Evolutionary conservation across 53 echinoderm and acorn worm genomes (phyloP).

Genomic region (Paracentrotus lividus): DNA sequence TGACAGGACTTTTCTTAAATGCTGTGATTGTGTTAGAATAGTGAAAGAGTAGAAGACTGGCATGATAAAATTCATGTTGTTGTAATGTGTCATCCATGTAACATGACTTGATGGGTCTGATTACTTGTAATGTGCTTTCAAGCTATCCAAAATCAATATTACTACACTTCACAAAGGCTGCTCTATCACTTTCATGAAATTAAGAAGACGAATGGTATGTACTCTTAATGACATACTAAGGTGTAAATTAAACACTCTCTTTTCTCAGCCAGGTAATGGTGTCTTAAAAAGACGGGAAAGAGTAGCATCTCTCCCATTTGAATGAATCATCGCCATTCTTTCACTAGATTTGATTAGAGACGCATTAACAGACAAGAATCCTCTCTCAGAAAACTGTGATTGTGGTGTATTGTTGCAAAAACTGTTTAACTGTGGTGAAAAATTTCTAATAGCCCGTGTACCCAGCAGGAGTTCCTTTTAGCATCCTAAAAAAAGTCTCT

Average conservation of each 20-base stretch:
- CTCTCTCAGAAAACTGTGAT: background rate
- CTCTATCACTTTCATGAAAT: constrained; percentile 20
- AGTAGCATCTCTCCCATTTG: background rate
- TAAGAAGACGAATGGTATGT: background rate
- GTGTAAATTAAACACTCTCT: constrained; percentile 17
- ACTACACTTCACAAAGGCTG: constrained; percentile 25
- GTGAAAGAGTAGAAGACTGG: constrained; percentile 36
- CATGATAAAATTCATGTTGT: constrained; percentile 54
- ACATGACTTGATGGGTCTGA: constrained; percentile 57
- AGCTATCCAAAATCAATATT: constrained; percentile 32
- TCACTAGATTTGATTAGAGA: constrained; percentile 37
- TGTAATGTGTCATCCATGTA: constrained; percentile 64
- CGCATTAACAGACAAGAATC: constrained; percentile 14
- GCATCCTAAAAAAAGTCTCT: background rate
- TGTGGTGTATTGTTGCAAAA: background rate
- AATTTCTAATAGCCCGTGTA: background rate
- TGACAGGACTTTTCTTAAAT: background rate
- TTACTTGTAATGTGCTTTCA: constrained; percentile 62
- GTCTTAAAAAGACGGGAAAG: background rate
- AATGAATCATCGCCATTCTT: constrained; percentile 48
- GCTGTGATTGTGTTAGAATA: background rate
- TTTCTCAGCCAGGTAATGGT: constrained; percentile 16
- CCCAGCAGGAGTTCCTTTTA: constrained; percentile 37
- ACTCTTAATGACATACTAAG: background rate
- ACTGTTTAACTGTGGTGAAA: constrained; percentile 10